Evolutionary conservation across 2,888 invertebrate species (phyloP).

Genomic region (Chalcosyrphus nemorum): DNA sequence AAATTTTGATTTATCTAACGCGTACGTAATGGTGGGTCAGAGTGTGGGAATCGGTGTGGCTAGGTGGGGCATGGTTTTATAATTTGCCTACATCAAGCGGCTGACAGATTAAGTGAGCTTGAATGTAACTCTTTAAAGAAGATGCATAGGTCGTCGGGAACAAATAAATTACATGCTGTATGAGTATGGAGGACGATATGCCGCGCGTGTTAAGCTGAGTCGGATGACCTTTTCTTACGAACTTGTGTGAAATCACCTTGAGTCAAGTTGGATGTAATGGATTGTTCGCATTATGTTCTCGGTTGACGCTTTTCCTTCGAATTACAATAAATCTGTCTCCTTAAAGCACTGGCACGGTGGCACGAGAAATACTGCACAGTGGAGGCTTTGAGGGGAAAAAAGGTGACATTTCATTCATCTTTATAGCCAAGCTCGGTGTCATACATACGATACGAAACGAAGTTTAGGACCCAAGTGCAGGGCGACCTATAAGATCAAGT

Average conservation of each 20-base stretch:
- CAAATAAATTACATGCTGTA: constrained; percentile 18
- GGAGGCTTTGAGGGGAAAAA: not conserved
- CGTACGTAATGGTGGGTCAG: not conserved
- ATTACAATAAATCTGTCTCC: not conserved
- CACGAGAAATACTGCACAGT: not conserved
- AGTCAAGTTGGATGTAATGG: not conserved
- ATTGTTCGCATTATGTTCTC: not conserved
- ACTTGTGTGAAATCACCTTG: constrained; percentile 15
- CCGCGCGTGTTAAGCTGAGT: not conserved
- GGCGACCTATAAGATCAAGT: no score
- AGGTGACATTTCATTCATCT: no score
- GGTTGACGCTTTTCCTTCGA: not conserved
- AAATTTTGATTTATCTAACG: constrained; percentile 13
- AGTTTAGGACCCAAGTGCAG: no score
- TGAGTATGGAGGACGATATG: not conserved
- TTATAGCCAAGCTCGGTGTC: no score
- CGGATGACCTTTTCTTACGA: constrained; percentile 7
- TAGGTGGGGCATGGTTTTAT: not conserved
- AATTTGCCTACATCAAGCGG: not conserved
- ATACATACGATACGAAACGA: no score
- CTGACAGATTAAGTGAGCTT: not conserved
- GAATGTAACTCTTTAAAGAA: not conserved
- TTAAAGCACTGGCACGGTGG: not conserved
- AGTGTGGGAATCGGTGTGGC: constrained; percentile 9
- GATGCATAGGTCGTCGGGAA: constrained; percentile 1